Percentiles rank a stretch among this genome's conserved stretches.
Evolutionary conservation across 2,113 vertebrate species (phyloP).

Genomic region (Conger conger): DNA sequence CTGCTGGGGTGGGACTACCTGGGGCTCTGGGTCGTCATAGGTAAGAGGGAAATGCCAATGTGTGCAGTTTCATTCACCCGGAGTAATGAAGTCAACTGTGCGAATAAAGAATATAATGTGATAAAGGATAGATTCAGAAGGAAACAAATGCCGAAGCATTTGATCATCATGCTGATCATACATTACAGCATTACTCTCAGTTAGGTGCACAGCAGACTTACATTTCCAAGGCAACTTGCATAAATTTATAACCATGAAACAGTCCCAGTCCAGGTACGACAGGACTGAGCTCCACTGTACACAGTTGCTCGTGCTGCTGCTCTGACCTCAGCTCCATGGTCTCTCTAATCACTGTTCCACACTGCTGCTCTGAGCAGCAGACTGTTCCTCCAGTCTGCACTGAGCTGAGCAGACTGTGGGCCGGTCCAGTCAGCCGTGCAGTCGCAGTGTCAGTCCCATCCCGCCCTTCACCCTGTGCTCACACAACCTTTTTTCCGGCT

Average conservation of each 20-base stretch:
- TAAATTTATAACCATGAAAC: not conserved
- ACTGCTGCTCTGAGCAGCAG: no score
- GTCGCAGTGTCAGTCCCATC: not conserved
- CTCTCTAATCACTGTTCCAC: no score
- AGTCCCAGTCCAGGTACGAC: not conserved
- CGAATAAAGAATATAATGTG: not conserved
- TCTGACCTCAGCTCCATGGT: no score
- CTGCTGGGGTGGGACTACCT: not conserved
- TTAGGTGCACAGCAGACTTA: not conserved
- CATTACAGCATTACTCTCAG: not conserved
- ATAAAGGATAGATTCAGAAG: conserved; percentile 1
- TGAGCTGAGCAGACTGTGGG: not conserved
- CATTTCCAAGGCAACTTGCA: not conserved
- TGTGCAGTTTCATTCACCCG: not conserved
- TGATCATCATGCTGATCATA: not conserved
- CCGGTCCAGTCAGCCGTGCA: not conserved
- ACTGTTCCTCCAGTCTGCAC: not conserved
- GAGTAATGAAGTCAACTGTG: not conserved
- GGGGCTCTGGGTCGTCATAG: not conserved
- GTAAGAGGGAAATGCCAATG: not conserved
- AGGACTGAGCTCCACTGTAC: not conserved
- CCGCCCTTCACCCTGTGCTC: not conserved
- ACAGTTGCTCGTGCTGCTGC: not conserved
- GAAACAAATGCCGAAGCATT: not conserved
- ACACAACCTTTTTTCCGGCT: not conserved